phyloP scores from a whole-genome alignment of 1,140 invertebrate species.

The Musca vetustissima region DNA sequence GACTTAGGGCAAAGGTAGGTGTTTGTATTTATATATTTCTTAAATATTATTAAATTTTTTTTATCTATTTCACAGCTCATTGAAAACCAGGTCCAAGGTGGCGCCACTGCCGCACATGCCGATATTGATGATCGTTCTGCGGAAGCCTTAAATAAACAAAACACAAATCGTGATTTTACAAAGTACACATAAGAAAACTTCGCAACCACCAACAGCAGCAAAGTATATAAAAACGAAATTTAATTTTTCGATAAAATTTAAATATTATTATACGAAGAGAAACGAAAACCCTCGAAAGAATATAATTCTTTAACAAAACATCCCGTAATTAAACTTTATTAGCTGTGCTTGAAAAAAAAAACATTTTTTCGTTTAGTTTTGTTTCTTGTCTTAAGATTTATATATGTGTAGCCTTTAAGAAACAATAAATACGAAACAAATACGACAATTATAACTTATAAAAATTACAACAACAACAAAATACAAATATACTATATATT shows the following conservation, averaged over 20 bases:
- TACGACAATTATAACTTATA: no score
- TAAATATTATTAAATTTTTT: background rate
- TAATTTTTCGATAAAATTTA: background rate
- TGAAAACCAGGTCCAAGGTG: conserved; percentile 37
- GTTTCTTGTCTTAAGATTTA: no score
- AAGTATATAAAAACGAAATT: no score
- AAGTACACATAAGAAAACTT: conserved; percentile 38
- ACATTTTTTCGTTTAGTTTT: no score
- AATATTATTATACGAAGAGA: background rate
- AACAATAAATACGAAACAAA: no score
- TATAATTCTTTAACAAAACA: background rate
- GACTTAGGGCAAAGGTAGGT: conserved; percentile 58
- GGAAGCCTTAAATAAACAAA: conserved; percentile 30
- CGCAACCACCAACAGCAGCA: background rate
- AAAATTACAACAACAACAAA: conserved; percentile 1
- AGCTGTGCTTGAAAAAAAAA: no score
- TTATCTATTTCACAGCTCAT: conserved; percentile 35
- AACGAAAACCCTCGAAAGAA: background rate
- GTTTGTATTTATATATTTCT: no score
- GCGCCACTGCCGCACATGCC: conserved; percentile 30
- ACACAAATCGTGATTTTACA: conserved; percentile 40
- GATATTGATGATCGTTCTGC: conserved; percentile 39
- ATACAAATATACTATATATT: background rate
- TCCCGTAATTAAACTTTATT: no score
- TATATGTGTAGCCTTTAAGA: no score